These are phyloP conservation scores for Donacobius atricapilla DNA, from an alignment of 2,113 vertebrate genomes.

Conservation along the genomic window DNA sequence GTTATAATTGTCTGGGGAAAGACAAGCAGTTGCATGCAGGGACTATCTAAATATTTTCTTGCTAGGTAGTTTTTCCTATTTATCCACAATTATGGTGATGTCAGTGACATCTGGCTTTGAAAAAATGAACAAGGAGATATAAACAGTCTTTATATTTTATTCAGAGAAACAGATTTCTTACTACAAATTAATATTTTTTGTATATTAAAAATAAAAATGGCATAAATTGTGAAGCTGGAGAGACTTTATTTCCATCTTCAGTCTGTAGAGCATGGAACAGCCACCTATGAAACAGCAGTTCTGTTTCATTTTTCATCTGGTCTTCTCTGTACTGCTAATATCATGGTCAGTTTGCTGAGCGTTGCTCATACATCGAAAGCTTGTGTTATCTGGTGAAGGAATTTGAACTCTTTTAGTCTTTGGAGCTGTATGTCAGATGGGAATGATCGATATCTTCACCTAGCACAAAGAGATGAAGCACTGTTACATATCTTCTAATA, in stretches of 20 bases:
- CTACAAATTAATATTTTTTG: neutral
- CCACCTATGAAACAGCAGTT: neutral
- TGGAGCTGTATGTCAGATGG: neutral
- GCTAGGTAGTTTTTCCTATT: neutral
- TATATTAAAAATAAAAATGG: neutral
- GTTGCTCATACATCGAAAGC: neutral
- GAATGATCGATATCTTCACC: neutral
- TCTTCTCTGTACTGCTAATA: neutral
- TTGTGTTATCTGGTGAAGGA: neutral
- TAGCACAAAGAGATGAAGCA: conserved; percentile 8
- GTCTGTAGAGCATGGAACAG: neutral
- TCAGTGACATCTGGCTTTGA: neutral
- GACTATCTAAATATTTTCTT: neutral
- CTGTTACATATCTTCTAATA: neutral
- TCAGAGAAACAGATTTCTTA: neutral
- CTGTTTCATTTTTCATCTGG: neutral
- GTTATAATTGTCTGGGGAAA: neutral
- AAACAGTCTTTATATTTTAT: conserved; percentile 6
- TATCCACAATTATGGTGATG: neutral
- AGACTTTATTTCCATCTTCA: neutral
- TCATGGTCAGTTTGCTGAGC: neutral
- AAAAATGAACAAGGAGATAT: neutral
- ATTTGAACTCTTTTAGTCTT: neutral
- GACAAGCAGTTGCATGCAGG: neutral
- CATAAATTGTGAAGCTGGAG: neutral